A percentile compares a stretch with the other conserved stretches of the same genome.
Conservation (phyloP, 2,113 vertebrate species). For the Hemiprocne comata region DNA sequence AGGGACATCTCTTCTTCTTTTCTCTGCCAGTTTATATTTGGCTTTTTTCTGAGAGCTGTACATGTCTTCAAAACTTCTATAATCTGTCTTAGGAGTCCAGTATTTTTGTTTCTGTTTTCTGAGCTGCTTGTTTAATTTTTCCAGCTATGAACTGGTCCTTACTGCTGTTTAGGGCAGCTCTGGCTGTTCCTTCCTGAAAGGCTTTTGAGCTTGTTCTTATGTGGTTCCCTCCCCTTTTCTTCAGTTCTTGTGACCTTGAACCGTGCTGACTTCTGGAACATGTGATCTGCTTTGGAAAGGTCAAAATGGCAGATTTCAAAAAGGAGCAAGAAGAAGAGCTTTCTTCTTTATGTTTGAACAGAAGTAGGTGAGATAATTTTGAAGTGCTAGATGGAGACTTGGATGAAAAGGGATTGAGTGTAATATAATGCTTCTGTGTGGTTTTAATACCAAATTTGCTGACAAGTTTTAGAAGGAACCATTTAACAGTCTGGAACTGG, state of each 20-base stretch:
- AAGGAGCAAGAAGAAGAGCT: constrained; percentile 6
- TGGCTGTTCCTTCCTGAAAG: not conserved
- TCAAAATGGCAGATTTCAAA: constrained; percentile 11
- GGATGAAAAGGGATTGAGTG: not conserved
- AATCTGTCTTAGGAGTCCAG: not conserved
- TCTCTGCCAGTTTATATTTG: not conserved
- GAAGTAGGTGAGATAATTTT: constrained; percentile 9
- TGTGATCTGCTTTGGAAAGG: constrained; percentile 21
- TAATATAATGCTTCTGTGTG: not conserved
- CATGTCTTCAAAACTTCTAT: not conserved
- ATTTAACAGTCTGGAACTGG: not conserved
- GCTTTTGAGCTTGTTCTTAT: not conserved
- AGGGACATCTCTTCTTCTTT: not conserved
- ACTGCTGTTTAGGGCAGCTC: not conserved
- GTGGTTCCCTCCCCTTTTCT: constrained; percentile 10
- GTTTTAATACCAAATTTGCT: not conserved
- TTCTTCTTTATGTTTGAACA: constrained; percentile 27
- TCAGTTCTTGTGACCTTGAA: constrained; percentile 31
- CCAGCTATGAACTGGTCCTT: not conserved
- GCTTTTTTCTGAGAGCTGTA: not conserved
- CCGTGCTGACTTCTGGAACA: not conserved
- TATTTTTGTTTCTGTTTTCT: not conserved
- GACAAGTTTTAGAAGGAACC: not conserved
- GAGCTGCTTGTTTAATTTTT: not conserved
- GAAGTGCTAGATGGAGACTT: not conserved